Base-by-base conservation (phyloP, 1,140 invertebrate species). In the Neodiprion lecontei region DNA sequence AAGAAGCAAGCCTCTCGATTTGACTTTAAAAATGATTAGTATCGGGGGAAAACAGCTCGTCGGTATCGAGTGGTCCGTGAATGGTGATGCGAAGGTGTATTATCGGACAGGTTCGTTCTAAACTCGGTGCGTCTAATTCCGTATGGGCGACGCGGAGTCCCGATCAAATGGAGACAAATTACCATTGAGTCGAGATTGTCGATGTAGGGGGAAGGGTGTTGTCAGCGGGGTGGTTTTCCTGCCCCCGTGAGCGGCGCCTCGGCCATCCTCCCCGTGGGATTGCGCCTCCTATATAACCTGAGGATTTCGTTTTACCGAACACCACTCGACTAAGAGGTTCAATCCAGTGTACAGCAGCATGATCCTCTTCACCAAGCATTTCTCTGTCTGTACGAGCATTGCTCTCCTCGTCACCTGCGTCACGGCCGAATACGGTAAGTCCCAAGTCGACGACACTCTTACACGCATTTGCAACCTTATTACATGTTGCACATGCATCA, bases 161-260 rank as follows among this genome's bases (percentile, higher is more conserved):
- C 78, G 77, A 77, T 75, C 49, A 84, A 88, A 88, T 88, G 81
- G 81, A 88, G 83, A 88, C 82, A 81, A 88, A 88, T 88, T 76
- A 82, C 76, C 53, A 61, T 61, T 70, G 70, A 66, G 73, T 80
- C 78, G 80, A 74, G 79, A 79, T 78, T 77, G 74, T 74, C 76
- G 77, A 74, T 76, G 75, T 80, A 81, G 81, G 81, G 80, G 78
- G 77, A 11, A 74, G 40, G 28, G 72, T 1, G 69, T 72, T 61
- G 53, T 61, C 53, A 61, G 53, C 73, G 48, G 28, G 48, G 75
- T 71, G 73, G 75, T 76, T 76, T 76, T 21, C 40, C 74, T 70
- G 67, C 67, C 72, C 73, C 67, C 67, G 17, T 70, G 21, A 65
- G 11, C 23, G 5, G 40, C 61, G 17, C 67, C 67, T 66, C 48